A percentile compares a stretch with the other conserved stretches of the same genome.
These are phyloP conservation scores for Tyrannus savana DNA, from an alignment of 2,113 vertebrate genomes.

Conservation along the genomic window DNA sequence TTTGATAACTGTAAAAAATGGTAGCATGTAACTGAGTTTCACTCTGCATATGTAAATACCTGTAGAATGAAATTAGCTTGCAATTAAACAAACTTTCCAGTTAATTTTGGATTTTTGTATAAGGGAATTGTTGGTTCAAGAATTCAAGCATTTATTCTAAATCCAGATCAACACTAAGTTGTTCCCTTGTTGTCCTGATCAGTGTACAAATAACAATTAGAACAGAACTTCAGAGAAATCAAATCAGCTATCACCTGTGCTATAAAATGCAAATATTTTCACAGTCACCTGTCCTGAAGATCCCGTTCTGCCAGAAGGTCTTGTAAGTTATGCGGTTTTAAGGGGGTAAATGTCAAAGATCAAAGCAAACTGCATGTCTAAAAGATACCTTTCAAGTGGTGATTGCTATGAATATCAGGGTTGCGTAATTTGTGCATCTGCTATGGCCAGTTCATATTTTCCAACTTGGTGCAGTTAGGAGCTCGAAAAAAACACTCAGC, in stretches of 20 bases:
- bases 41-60: neutral
- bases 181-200: neutral
- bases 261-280: neutral
- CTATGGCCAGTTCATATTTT: neutral
- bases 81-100: neutral
- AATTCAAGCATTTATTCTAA: neutral
- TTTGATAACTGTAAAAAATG: neutral
- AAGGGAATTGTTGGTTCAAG: neutral
- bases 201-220: neutral
- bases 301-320: neutral
- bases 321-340: neutral
- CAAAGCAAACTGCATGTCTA: neutral
- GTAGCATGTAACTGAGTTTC: neutral
- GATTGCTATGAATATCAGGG: rapidly evolving
- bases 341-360: neutral
- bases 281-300: neutral
- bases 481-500: neutral
- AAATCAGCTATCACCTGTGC: neutral
- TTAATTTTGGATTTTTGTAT: neutral
- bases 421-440: neutral
- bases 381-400: neutral
- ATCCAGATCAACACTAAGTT: neutral
- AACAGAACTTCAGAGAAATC: neutral
- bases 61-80: neutral
- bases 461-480: neutral